Evolutionary conservation across 1,140 invertebrate species (phyloP), one percentile per base, ranked within the genome.

Genomic region (Calosoma granatense): DNA sequence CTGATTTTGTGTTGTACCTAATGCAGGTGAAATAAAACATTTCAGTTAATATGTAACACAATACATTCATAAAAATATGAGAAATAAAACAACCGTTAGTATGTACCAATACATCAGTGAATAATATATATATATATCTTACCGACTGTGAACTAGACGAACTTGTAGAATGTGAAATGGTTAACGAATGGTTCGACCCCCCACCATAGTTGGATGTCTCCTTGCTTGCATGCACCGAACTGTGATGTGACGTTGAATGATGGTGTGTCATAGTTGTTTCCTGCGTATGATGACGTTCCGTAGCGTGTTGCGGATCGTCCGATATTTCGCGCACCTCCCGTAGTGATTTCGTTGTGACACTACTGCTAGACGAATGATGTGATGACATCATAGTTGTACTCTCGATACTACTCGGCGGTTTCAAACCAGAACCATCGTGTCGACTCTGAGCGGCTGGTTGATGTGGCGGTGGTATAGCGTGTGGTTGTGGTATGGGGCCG

Each of bases 391-490:
- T 81, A 1, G 82, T 84, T 0, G 82, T 81, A 59, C 84, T 83
- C 56, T 86, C 80, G 23, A 77, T 77, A 22, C 74, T 70, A 22
- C 74, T 71, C 57, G 63, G 9, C 56, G 60, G 53, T n/a, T 54
- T 26, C 20, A 15, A 11, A 53, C n/a, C 53, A 6, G n/a, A 9
- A 9, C 15, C 20, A n/a, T 75, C 75, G 61, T 74, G 75, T 63
- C 73, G 69, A 61, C 69, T 71, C 53, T 22, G 71, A 74, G 60
- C 78, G 81, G 12, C 76, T 72, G 41, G 77, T 76, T 2, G 82
- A 72, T 61, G 81, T 58, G 85, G 84, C 1, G 83, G 84, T 20
- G 85, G 85, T 61, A 85, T 84, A 1, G 85, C 82, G 63, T 87
- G 82, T 3, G 81, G 81, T 64, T 81, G 85, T 17, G 84, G 84